These are phyloP conservation scores for Otus sunia DNA, from an alignment of 2,113 vertebrate species.

Conservation along the genomic window DNA sequence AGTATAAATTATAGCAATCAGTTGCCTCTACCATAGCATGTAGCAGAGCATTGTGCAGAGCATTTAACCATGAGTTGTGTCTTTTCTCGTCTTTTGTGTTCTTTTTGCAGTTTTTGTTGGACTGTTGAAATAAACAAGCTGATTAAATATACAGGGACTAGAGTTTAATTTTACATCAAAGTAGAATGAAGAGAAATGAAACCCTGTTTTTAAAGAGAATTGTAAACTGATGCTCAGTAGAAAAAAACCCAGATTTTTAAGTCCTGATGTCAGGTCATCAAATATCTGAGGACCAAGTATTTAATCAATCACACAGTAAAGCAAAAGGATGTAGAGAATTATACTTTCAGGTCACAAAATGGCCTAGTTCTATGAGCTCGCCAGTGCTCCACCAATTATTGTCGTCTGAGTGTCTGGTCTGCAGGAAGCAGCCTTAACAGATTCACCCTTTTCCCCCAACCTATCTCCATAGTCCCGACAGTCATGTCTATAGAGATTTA, in stretches of 20 bases:
- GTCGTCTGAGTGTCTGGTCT: not conserved
- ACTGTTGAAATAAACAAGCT: not conserved
- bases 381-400: not conserved
- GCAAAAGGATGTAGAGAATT: not conserved
- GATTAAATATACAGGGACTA: not conserved
- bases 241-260: not conserved
- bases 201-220: not conserved
- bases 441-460: not conserved
- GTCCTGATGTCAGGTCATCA: not conserved
- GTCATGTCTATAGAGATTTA: not conserved
- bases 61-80: not conserved
- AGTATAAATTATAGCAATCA: slow-evolving; percentile 23
- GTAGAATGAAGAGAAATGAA: not conserved
- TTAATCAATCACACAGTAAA: not conserved
- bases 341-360: not conserved
- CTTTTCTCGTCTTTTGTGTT: not conserved
- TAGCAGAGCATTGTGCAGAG: not conserved
- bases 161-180: not conserved
- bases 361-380: not conserved
- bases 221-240: not conserved
- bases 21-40: not conserved
- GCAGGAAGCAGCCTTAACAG: not conserved
- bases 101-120: not conserved
- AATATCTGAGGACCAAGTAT: not conserved
- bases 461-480: not conserved